Evolutionary conservation across 2,797 vertebrate species (phyloP), one percentile per base, ranked within the genome.

Genomic region (Peromyscus attwateri): DNA sequence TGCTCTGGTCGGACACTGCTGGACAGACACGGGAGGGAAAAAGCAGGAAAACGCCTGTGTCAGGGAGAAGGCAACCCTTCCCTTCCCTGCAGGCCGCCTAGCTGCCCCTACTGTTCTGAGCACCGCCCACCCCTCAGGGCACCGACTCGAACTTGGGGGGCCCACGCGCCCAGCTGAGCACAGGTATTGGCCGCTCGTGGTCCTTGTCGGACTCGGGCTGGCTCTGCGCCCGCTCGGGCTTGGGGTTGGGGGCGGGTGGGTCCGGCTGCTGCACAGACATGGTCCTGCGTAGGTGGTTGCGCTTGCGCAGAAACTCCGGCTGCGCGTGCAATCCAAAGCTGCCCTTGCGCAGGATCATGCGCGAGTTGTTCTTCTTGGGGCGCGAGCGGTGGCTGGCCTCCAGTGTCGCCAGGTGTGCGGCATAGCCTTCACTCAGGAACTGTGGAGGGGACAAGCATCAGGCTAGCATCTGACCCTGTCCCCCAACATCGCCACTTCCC

Each of bases 261-360:
- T 99, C 99, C 0, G 99, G 99, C 95, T 99, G 99, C 98, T 99
- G 99, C 43, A 99, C 99, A 0, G 99, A 99, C 99, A 99, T 99
- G 97, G 99, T 99, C 98, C 99, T 98, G 68, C 99, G 99, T 96
- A 99, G 99, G 97, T 99, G 99, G 92, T 99, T 99, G 94, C 99
- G 99, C 98, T 99, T 99, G 90, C 99, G 99, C 97, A 99, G 98
- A 97, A 99, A 99, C 98, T 99, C 99, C 0, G 99, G 99, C 96
- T 99, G 99, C 0, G 99, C 99, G 1, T 99, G 99, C 34, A 99
- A 99, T 71, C 99, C 99, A 71, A 99, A 99, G 73, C 99, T 99
- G 96, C 99, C 99, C 98, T 99, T 99, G 62, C 99, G 99, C 88
- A 99, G 98, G 71, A 99, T 99, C 99, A 99, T 99, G 23, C 99